Conservation (phyloP, 2,797 vertebrate species). For the Sitta carolinensis region DNA sequence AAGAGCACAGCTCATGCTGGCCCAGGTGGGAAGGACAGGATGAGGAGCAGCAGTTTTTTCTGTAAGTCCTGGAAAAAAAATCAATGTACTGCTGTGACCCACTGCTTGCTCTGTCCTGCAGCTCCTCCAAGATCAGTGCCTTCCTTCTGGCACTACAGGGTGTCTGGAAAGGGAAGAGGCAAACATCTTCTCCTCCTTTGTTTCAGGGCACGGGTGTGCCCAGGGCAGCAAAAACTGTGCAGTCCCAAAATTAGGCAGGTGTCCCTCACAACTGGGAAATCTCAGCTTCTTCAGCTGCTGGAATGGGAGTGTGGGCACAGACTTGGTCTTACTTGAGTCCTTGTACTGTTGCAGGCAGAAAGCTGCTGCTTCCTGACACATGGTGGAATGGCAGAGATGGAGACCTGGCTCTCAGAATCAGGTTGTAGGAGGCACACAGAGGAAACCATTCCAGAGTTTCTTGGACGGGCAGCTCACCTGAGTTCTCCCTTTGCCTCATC, state of each 20-base stretch:
- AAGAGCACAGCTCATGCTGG: not conserved
- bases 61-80: not conserved
- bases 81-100: rapidly evolving
- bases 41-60: not conserved
- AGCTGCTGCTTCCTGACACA: not conserved
- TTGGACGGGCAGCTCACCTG: not conserved
- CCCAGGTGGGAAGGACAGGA: not conserved
- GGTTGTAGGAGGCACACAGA: not conserved
- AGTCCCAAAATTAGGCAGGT: not conserved
- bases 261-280: not conserved
- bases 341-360: not conserved
- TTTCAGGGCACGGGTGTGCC: not conserved
- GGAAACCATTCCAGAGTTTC: not conserved
- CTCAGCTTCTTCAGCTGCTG: not conserved
- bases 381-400: not conserved
- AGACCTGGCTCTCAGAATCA: not conserved
- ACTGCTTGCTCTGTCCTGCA: not conserved
- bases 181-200: not conserved
- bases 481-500: not conserved
- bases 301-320: not conserved
- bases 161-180: not conserved
- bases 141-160: not conserved
- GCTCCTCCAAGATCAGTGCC: not conserved
- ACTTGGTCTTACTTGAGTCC: not conserved
- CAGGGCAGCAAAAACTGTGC: not conserved